Percentiles rank a stretch among this genome's conserved stretches.
Evolutionary conservation across 1,140 invertebrate species (phyloP).

Genomic region (Achatina immaculata): DNA sequence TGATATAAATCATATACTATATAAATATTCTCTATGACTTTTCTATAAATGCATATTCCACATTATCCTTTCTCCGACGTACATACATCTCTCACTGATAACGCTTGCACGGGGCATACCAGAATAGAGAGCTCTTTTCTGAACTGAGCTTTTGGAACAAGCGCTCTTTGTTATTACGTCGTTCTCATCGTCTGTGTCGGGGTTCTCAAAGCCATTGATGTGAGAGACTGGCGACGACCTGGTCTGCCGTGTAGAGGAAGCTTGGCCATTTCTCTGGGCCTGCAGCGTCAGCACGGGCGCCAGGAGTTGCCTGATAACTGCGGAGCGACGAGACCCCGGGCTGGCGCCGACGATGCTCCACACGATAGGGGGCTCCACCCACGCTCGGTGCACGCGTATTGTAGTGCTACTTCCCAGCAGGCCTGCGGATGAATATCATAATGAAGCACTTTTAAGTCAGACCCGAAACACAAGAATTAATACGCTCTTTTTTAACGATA

Average conservation of each 20-base stretch:
- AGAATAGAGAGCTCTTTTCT: slow-evolving; percentile 21
- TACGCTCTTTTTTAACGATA: not conserved
- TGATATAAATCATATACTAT: too few species aligned
- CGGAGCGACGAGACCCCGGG: slow-evolving; percentile 44
- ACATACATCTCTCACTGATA: too few species aligned
- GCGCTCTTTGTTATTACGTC: not conserved
- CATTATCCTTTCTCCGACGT: too few species aligned
- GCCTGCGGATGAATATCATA: slow-evolving; percentile 40
- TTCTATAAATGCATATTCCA: too few species aligned
- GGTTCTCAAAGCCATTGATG: not conserved
- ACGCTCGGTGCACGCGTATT: slow-evolving; percentile 45
- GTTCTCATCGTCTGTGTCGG: not conserved
- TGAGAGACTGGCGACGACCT: not conserved
- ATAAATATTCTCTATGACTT: too few species aligned
- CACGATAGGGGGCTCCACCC: slow-evolving; percentile 49
- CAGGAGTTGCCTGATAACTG: slow-evolving; percentile 47
- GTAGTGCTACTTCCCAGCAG: slow-evolving; percentile 49
- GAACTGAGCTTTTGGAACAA: not conserved
- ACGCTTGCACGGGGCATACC: too few species aligned
- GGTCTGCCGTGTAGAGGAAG: not conserved
- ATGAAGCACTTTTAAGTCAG: not conserved
- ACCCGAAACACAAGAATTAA: not conserved
- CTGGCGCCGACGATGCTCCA: slow-evolving; percentile 49
- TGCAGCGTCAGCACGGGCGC: slow-evolving; percentile 40
- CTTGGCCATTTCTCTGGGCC: slow-evolving; percentile 26